Base-by-base conservation (phyloP, 2,888 invertebrate species). In the Glaucopsyche alexis region DNA sequence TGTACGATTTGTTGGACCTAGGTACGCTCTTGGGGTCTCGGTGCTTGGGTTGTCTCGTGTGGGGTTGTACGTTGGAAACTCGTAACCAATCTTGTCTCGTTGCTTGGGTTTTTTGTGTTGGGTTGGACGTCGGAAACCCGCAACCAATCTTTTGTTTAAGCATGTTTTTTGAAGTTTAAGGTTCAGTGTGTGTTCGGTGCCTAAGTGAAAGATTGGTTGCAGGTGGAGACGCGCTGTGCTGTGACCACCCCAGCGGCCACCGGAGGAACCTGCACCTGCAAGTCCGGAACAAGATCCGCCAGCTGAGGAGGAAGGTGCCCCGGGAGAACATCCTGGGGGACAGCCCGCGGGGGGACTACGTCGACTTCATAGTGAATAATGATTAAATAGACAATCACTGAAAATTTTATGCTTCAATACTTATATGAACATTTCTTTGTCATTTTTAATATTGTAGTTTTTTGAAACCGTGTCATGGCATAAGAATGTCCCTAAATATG, bases 281-380 rank as follows among this genome's bases (percentile, higher is more conserved):
- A 55, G 82, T 93, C 7, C 80, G 84, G 74, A 86, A 79, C 77
- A 89, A 87, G 79, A 82, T 93, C 40, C 78, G 83, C 7, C 79
- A 80, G 52, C 74, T 91, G 81, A 84, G 83, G 77, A 85, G 78
- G 76, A 85, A 84, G 75, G 74, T 87, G 6, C 87, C 87, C 4
- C 88, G 86, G 73, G 92, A 93, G 74, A 90, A 93, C 76, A 83
- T 93, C 29, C 69, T 93, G 74, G 78, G 82, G 7, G 83, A 81
- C 14, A 79, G 82, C 0, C 83, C 86, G 5, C 80, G 81, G 0
- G 89, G 85, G 71, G 92, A 93, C 74, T 93, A 93, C 52, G 87
- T 83, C 0, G 92, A 93, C 75, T 93, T 93, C 60, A 78, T 93
- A 3, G 92, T 93, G 13, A 93, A 93, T 74, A 93, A 92, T 77